Conservation (phyloP, 2,888 invertebrate species). For the Lasioglossum vierecki region DNA sequence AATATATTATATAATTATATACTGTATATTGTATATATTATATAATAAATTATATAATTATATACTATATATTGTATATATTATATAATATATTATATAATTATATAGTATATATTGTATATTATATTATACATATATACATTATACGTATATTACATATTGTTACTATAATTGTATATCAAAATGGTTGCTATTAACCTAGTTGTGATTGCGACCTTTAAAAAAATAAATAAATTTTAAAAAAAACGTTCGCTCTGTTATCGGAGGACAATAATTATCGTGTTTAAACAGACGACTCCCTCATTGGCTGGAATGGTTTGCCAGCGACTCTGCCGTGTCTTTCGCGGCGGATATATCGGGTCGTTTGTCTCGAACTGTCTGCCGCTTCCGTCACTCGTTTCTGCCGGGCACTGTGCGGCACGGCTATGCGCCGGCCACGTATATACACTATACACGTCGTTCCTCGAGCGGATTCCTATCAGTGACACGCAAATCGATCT, state of each 20-base stretch:
- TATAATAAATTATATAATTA: too few relatives aligned
- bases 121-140: too few relatives aligned
- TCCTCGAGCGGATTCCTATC: conserved; percentile 73
- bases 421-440: conserved; percentile 7
- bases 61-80: too few relatives aligned
- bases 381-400: conserved; percentile 69
- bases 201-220: too few relatives aligned
- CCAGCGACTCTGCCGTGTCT: not conserved
- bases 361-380: conserved; percentile 72
- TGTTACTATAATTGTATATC: too few relatives aligned
- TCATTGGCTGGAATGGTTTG: conserved; percentile 31
- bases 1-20: too few relatives aligned
- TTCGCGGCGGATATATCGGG: conserved; percentile 64
- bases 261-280: conserved; percentile 56
- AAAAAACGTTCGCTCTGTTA: not conserved
- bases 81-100: too few relatives aligned
- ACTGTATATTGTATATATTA: too few relatives aligned
- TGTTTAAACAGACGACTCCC: conserved; percentile 58
- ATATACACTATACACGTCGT: conserved; percentile 58
- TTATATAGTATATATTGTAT: too few relatives aligned
- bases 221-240: too few relatives aligned
- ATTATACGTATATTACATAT: too few relatives aligned
- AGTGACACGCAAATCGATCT: conserved; percentile 76
- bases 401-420: not conserved
- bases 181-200: too few relatives aligned